Percentiles rank a stretch among this genome's conserved stretches.
Conservation (phyloP, 2,113 vertebrate species). For the Paedocypris sp. region DNA sequence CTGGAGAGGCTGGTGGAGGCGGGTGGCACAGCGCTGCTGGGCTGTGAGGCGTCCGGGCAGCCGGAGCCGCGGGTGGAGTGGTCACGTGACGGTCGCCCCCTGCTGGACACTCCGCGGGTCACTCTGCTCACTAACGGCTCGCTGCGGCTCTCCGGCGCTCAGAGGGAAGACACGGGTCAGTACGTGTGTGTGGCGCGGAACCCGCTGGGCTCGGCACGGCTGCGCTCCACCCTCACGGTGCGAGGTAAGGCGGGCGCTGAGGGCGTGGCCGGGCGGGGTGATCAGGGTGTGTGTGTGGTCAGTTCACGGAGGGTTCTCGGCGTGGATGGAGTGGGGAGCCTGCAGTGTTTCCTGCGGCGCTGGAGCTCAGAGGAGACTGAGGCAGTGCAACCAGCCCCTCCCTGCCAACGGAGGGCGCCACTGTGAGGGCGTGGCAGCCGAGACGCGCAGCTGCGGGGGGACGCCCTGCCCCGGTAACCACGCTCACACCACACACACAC, state of each 20-base stretch:
- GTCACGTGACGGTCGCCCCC: slow-evolving; percentile 66
- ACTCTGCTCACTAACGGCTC: slow-evolving; percentile 69
- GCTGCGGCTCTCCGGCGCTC: slow-evolving; percentile 62
- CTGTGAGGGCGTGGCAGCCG: slow-evolving; percentile 62
- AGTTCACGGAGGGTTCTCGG: slow-evolving; percentile 87
- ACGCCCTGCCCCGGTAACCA: slow-evolving; percentile 79
- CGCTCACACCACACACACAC: too few relatives aligned
- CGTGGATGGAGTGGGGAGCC: slow-evolving; percentile 78
- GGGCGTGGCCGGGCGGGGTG: background rate
- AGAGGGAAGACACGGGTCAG: slow-evolving; percentile 76
- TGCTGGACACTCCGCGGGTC: slow-evolving; percentile 60
- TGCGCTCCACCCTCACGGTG: slow-evolving; percentile 68
- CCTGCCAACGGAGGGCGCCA: slow-evolving; percentile 81
- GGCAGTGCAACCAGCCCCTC: slow-evolving; percentile 75
- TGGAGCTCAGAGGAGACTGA: slow-evolving; percentile 73
- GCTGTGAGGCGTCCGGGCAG: slow-evolving; percentile 81
- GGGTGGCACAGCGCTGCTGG: slow-evolving; percentile 66
- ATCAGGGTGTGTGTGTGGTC: slow-evolving; percentile 1
- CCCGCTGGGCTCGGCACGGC: slow-evolving; percentile 74
- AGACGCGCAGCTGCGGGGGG: slow-evolving; percentile 67
- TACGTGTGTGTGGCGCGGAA: slow-evolving; percentile 90
- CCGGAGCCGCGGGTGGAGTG: slow-evolving; percentile 72
- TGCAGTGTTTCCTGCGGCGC: slow-evolving; percentile 83
- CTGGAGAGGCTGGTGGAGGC: slow-evolving; percentile 65
- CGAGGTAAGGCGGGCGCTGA: slow-evolving; percentile 60